Conservation (phyloP, 2,888 invertebrate species). For the Temnothorax rugatulus region DNA sequence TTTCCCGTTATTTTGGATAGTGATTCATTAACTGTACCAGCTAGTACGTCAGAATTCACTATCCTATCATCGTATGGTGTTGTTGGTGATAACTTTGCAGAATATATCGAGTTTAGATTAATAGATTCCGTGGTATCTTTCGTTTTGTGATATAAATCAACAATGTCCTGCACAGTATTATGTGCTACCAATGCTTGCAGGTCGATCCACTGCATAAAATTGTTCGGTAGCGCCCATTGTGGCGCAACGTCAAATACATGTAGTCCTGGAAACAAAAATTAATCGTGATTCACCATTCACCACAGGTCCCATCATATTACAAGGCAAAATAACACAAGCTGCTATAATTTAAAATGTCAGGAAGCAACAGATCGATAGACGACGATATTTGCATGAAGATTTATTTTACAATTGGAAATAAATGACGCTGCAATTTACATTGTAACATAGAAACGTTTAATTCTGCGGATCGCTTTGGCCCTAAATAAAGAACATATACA, state of each 20-base stretch:
- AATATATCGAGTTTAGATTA: slow-evolving; percentile 56
- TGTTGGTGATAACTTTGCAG: slow-evolving; percentile 63
- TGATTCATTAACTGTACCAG: slow-evolving; percentile 43
- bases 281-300: not conserved
- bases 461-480: not conserved
- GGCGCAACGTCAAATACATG: slow-evolving; percentile 81
- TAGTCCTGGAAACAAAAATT: slow-evolving; percentile 77
- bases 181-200: slow-evolving; percentile 80
- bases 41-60: slow-evolving; percentile 51
- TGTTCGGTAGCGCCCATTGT: slow-evolving; percentile 82
- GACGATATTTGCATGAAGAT: not conserved
- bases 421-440: not conserved
- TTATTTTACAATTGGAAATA: slow-evolving; percentile 8
- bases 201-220: slow-evolving; percentile 79
- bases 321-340: not conserved
- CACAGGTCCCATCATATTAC: not conserved
- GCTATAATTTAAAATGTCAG: not conserved
- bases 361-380: slow-evolving; percentile 8
- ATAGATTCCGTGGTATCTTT: slow-evolving; percentile 56
- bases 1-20: slow-evolving; percentile 44
- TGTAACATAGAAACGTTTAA: not conserved
- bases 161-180: slow-evolving; percentile 67
- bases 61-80: slow-evolving; percentile 40
- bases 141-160: slow-evolving; percentile 59
- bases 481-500: not conserved